Evolutionary conservation across 2,113 vertebrate species (phyloP).

Genomic region (Ondatra zibethicus): DNA sequence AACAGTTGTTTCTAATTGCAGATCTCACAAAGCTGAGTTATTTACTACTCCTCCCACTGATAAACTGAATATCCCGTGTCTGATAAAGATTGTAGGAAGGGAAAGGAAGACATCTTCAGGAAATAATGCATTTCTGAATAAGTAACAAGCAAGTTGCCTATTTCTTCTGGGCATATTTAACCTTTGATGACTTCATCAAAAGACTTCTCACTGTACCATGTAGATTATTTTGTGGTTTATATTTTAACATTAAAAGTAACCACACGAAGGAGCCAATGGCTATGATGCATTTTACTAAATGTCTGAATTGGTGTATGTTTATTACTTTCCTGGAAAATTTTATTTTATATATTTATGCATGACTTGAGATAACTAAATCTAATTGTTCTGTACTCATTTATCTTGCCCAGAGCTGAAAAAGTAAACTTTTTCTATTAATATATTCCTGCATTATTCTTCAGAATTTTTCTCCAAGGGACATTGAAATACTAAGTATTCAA

Average conservation of each 20-base stretch:
- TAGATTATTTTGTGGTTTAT: background rate
- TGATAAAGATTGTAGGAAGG: background rate
- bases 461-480: background rate
- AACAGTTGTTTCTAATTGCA: background rate
- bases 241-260: background rate
- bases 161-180: background rate
- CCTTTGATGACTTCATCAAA: background rate
- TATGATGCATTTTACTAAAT: background rate
- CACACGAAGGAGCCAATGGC: fast-evolving
- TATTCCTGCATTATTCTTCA: background rate
- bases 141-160: background rate
- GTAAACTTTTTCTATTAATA: background rate
- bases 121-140: background rate
- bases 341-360: background rate
- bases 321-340: background rate
- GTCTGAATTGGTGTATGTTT: background rate
- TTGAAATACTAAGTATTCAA: background rate
- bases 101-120: background rate
- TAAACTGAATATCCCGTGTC: fast-evolving
- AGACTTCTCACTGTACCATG: background rate
- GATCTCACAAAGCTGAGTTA: background rate
- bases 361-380: background rate
- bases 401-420: background rate
- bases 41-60: fast-evolving
- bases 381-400: background rate